Base-by-base conservation (phyloP, 2,113 vertebrate genomes). In the Donacobius atricapilla region DNA sequence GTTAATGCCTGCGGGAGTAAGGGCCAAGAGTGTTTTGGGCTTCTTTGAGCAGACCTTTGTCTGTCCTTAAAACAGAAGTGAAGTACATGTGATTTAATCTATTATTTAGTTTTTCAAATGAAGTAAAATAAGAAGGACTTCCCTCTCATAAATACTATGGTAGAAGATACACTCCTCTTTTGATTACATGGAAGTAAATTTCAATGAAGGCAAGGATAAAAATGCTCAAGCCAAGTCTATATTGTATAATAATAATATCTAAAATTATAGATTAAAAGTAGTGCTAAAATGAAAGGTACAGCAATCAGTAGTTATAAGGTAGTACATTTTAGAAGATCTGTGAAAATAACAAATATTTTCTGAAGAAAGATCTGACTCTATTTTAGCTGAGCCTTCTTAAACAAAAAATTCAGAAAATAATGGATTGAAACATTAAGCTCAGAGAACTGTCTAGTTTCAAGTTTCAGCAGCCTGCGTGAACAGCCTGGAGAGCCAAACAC, bases 141-240 rank as follows among this genome's bases (percentile, higher is more conserved):
- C 2, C 0, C 4, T 16, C 2, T 6, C 1, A 2, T 33, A 40
- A 53, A 33, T 77, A 18, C 5, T 60, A 4, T 2, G n/a, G 13
- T 58, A 72, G 33, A 48, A 65, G 23, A 69, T 42, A 10, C 3
- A 15, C 4, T 6, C 8, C 2, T 80, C 6, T 48, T 79, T 89
- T 25, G 57, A 68, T 63, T 30, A 54, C 42, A 45, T 15, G 33
- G 48, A 78, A 80, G 9, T 31, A 28, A 61, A 70, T 37, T 42
- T 61, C 23, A 45, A 4, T 50, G 30, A 81, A 66, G 18, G 21
- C 21, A 80, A 76, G 11, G 22, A 51, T 72, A 68, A 35, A 90
- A 85, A 79, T 37, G 22, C 3, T 69, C 30, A 60, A 54, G 17
- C 7, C 57, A 84, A 70, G 1, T 53, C 8, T 42, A 4, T 70